Percentiles rank a stretch among this genome's conserved stretches.
Conservation (phyloP, 2,797 vertebrate genomes). For the Tamandua tetradactyla region DNA sequence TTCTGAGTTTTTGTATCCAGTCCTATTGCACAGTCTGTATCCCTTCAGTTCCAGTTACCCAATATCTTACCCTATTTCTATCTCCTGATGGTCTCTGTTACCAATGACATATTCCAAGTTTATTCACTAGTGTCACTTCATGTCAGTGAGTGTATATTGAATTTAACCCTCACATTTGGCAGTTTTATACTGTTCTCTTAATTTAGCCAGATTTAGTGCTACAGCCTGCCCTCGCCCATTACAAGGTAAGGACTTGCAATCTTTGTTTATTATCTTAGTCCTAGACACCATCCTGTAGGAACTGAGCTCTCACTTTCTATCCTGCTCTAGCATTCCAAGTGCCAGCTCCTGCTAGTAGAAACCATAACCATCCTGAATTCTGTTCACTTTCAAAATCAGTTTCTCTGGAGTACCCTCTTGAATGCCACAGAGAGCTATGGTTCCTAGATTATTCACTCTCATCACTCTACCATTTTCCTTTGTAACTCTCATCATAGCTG, state of each 20-base stretch:
- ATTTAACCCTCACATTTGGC: neutral
- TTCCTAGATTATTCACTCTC: neutral
- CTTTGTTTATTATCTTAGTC: neutral
- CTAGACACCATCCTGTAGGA: neutral
- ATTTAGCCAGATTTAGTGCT: neutral
- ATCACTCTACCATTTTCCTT: neutral
- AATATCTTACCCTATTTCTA: too few species aligned
- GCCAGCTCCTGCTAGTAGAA: neutral
- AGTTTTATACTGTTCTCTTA: neutral
- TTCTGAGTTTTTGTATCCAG: too few species aligned
- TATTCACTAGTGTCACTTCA: too few species aligned
- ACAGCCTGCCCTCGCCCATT: too few species aligned
- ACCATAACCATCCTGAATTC: neutral
- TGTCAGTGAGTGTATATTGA: rapidly evolving
- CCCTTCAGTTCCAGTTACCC: too few species aligned
- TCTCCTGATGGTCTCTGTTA: too few species aligned
- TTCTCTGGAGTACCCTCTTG: neutral
- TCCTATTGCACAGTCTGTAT: too few species aligned
- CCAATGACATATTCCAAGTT: too few species aligned
- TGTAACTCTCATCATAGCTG: neutral
- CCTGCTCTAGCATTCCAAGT: neutral
- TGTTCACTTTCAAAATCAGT: neutral
- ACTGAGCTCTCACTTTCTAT: neutral
- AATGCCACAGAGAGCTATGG: neutral
- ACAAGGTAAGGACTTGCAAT: neutral